These are phyloP conservation scores for Epinotia ramella DNA, from an alignment of 2,888 invertebrate genomes.

Conservation along the genomic window DNA sequence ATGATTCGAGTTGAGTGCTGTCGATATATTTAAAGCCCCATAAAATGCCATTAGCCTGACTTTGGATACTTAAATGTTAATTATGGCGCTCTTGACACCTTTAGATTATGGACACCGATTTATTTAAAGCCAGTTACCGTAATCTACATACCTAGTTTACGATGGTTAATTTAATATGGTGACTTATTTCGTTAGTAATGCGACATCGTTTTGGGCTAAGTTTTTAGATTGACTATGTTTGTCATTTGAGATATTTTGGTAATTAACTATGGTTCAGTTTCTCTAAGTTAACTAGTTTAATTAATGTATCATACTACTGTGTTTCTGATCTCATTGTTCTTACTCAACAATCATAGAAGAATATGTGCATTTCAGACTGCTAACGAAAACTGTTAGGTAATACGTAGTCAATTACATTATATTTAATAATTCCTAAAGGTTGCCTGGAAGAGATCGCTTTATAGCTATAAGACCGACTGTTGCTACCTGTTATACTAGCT, in stretches of 20 bases:
- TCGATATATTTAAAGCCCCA: slow-evolving; percentile 40
- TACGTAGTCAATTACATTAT: too few relatives aligned
- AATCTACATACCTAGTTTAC: slow-evolving; percentile 9
- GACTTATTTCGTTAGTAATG: neutral
- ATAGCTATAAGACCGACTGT: too few relatives aligned
- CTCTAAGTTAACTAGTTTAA: neutral
- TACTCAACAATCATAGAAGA: too few relatives aligned
- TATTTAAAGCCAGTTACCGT: slow-evolving; percentile 9
- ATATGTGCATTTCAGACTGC: too few relatives aligned
- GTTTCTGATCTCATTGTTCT: too few relatives aligned
- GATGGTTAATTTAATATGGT: neutral
- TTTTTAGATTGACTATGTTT: neutral
- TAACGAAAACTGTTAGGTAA: neutral
- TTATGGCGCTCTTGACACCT: slow-evolving; percentile 35
- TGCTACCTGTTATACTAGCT: too few relatives aligned
- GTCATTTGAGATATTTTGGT: neutral
- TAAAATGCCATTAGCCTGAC: slow-evolving; percentile 28
- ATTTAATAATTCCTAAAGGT: neutral
- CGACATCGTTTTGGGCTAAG: neutral
- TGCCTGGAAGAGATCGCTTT: too few relatives aligned
- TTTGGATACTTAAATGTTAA: slow-evolving; percentile 24
- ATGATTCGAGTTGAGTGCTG: neutral
- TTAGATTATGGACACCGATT: slow-evolving; percentile 27
- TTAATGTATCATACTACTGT: neutral
- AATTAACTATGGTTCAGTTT: slow-evolving; percentile 12